These are phyloP conservation scores for Campoletis raptor DNA, from an alignment of 2,888 invertebrate species.

Conservation along the genomic window DNA sequence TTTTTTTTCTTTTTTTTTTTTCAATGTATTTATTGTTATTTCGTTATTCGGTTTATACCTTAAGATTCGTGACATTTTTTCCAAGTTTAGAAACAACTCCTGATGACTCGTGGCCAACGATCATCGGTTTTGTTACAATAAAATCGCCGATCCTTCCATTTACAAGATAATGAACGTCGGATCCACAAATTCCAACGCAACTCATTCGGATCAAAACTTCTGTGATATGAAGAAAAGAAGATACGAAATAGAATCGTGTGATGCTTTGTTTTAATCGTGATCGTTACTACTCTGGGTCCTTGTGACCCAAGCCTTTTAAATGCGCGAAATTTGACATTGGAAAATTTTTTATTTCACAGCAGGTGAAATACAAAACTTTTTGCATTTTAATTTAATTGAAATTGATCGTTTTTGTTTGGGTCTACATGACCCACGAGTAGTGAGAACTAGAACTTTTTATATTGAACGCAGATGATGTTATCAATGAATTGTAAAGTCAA, in stretches of 20 bases:
- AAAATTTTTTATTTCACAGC: not conserved
- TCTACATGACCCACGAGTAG: not conserved
- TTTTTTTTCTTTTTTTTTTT: too few relatives aligned
- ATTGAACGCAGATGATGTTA: not conserved
- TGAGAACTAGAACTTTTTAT: not conserved
- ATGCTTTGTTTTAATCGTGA: not conserved
- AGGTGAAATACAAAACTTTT: not conserved
- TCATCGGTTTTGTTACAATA: constrained; percentile 94
- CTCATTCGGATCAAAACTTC: constrained; percentile 96
- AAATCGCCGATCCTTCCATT: constrained; percentile 95
- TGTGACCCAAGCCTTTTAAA: not conserved
- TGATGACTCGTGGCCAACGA: constrained; percentile 97
- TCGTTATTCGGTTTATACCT: constrained; percentile 81
- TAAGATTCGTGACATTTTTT: constrained; percentile 88
- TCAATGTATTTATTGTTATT: not conserved
- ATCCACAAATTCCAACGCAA: constrained; percentile 98
- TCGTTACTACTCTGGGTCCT: not conserved
- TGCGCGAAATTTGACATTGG: not conserved
- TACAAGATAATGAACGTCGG: constrained; percentile 97
- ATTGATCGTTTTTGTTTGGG: not conserved
- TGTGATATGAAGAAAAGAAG: constrained; percentile 81
- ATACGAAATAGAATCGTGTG: constrained; percentile 3
- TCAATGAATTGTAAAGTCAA: not conserved
- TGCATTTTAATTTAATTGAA: not conserved
- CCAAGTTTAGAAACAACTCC: constrained; percentile 93